Evolutionary conservation across 35 echinoderm and acorn worm genomes (phyloP).

Genomic region (Diadema setosum): DNA sequence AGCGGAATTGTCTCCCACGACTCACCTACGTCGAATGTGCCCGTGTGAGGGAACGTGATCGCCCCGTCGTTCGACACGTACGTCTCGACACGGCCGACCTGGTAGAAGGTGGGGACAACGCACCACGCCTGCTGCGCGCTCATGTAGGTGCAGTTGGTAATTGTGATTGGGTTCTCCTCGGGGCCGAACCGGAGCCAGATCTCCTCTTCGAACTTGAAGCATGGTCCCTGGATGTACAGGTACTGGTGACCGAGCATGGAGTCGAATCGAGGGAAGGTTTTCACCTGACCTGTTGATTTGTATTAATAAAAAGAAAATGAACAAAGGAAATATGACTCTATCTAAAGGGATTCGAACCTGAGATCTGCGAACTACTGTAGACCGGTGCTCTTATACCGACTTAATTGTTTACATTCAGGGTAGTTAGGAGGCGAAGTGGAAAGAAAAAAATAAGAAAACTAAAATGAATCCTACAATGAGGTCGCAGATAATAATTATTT

Average conservation of each 20-base stretch:
- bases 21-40: slow-evolving; percentile 77
- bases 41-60: slow-evolving; percentile 49
- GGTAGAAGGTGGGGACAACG: slow-evolving; percentile 76
- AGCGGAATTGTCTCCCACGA: too few relatives aligned
- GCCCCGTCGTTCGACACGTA: slow-evolving; percentile 60
- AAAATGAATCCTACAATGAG: too few relatives aligned
- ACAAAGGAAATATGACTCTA: too few relatives aligned
- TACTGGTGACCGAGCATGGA: slow-evolving; percentile 80
- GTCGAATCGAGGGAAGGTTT: slow-evolving; percentile 68
- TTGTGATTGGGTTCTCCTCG: slow-evolving; percentile 68
- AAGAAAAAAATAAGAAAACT: too few relatives aligned
- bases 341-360: too few relatives aligned
- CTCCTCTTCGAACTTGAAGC: slow-evolving; percentile 73
- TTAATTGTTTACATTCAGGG: too few relatives aligned
- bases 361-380: too few relatives aligned
- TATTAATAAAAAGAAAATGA: too few relatives aligned
- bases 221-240: slow-evolving; percentile 73
- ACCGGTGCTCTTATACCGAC: too few relatives aligned
- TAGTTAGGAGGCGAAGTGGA: too few relatives aligned
- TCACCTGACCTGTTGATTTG: slow-evolving; percentile 61
- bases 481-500: too few relatives aligned
- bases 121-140: slow-evolving; percentile 48
- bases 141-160: slow-evolving; percentile 80
- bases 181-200: slow-evolving; percentile 74
- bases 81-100: slow-evolving; percentile 60